These are phyloP conservation scores for Epizoanthus scotinus DNA, from an alignment of 92 coral and sea anemone species.

Conservation along the genomic window DNA sequence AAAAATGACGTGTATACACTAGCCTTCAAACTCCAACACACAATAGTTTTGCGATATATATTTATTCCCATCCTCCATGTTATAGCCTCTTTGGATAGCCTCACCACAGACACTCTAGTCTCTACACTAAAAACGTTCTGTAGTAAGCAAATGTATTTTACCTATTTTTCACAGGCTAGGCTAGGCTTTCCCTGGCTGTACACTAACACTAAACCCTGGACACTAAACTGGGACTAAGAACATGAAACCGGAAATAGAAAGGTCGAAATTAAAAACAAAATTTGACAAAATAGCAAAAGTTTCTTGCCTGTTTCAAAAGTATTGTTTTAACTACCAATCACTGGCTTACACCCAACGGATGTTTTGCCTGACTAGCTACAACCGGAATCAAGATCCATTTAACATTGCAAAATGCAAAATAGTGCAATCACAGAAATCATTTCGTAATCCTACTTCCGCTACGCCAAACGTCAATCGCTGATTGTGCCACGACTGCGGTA, in stretches of 20 bases:
- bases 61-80: too few relatives aligned
- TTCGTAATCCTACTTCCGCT: conserved; percentile 43
- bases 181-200: too few relatives aligned
- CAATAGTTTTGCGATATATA: too few relatives aligned
- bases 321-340: not conserved
- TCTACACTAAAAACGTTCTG: too few relatives aligned
- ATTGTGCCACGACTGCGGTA: conserved; percentile 51
- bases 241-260: not conserved
- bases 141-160: too few relatives aligned
- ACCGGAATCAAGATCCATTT: not conserved
- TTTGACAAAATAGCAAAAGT: not conserved
- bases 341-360: conserved; percentile 1
- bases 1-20: too few relatives aligned
- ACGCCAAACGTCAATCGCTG: conserved; percentile 44
- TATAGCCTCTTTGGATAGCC: too few relatives aligned
- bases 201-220: too few relatives aligned
- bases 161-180: too few relatives aligned
- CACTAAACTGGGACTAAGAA: too few relatives aligned
- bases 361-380: conserved; percentile 24
- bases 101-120: too few relatives aligned
- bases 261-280: not conserved
- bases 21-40: too few relatives aligned
- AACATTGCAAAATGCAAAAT: not conserved
- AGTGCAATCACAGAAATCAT: conserved; percentile 16
- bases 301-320: not conserved